Conservation (phyloP, 2,113 vertebrate species). For the Calcarius ornatus region DNA sequence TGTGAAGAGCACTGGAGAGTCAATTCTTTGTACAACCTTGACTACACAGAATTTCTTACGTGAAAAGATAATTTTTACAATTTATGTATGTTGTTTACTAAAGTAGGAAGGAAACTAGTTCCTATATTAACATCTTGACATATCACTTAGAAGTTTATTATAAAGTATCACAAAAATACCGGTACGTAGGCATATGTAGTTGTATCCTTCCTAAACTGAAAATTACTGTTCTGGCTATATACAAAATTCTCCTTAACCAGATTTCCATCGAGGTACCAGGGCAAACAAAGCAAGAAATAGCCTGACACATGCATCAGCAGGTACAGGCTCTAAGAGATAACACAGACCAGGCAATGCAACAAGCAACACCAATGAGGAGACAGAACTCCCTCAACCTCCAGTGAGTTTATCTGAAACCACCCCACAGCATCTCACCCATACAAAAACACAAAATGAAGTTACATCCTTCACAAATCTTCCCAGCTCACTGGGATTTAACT, state of each 20-base stretch:
- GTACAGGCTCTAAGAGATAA: neutral
- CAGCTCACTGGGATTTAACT: neutral
- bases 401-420: rapidly evolving
- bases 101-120: neutral
- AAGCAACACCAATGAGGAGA: neutral
- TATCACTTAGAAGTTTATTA: neutral
- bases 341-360: neutral
- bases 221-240: neutral
- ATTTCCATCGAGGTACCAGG: neutral
- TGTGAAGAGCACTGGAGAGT: neutral
- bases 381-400: neutral
- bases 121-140: neutral
- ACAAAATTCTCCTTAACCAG: neutral
- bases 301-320: neutral
- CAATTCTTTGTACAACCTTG: neutral
- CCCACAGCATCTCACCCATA: neutral
- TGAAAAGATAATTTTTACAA: neutral
- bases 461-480: neutral
- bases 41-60: rapidly evolving
- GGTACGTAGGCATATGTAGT: neutral
- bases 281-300: neutral
- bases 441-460: neutral
- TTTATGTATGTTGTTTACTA: neutral
- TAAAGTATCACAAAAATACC: neutral
- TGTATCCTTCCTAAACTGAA: neutral